Base-by-base conservation (phyloP, 2,888 invertebrate genomes). In the Pteria penguin region DNA sequence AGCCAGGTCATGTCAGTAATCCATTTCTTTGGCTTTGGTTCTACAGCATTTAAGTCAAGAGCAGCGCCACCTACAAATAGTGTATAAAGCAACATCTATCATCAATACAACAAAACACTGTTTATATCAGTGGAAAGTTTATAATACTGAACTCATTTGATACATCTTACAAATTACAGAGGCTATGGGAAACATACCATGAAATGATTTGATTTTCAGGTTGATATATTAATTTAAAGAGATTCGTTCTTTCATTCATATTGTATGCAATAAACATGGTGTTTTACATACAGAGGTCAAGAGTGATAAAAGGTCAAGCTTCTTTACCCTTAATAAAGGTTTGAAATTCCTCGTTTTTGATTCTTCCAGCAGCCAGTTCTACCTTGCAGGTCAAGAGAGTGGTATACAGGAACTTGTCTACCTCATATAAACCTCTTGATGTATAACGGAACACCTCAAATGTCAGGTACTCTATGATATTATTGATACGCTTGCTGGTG, bases 371-470 rank as follows among this genome's bases (percentile, higher is more conserved):
- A 84, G 97, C 96, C 82, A 96, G 95, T 92, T 98, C 97, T 82
- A 98, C 97, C 93, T 98, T 98, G 94, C 98, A 96, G 0, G 97
- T 97, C 92, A 98, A 93, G 95, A 98, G 96, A 32, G 98, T 92
- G 0, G 98, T 98, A 89, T 98, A 98, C 14, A 98, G 93, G 62
- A 96, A 95, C 92, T 98, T 98, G 91, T 98, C 98, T 24, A 96
- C 94, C 91, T 98, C 98, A 88, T 98, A 98, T 58, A 98, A 94
- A 91, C 98, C 97, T 67, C 98, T 94, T 84, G 96, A 95, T 0
- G 97, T 97, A 90, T 98, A 98, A 45, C 95, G 95, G 96, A 97
- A 98, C 0, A 97, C 96, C 93, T 97, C 97, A 87, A 95, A 95
- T 0, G 98, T 98, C 84, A 98, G 93, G 91, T 97, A 97, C 81